Base-by-base conservation (phyloP, 1,140 invertebrate species). In the Listronotus oregonensis region DNA sequence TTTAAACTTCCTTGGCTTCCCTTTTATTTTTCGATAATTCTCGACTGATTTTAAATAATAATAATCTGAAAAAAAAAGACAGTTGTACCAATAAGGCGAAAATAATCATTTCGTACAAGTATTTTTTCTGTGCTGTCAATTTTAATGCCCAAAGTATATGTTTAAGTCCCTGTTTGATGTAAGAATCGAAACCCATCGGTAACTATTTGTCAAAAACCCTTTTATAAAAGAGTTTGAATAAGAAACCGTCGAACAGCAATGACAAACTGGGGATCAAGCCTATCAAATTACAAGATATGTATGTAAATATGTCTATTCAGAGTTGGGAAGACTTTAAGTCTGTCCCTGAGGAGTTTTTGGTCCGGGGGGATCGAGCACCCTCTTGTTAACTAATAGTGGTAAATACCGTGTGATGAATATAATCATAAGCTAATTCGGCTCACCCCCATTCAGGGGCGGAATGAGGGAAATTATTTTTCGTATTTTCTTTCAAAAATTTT, bases 381-480 rank as follows among this genome's bases (percentile, higher is more conserved):
- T 71, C 68, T 74, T 77, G 73, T 75, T 74, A 74, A 71, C 71
- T 77, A 77, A 77, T 77, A 75, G 75, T 70, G 75, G 75, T 77
- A 77, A 77, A 77, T 75, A 77, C 75, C 71, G 74, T 74, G 72
- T 77, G 75, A 75, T 77, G 69, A 72, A 75, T 74, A 70, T 77
- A 77, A 77, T 77, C 74, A 74, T 75, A 77, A 77, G 73, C 75
- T 77, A 77, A 77, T 77, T 75, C 68, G 37, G 56, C 57, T 67
- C 67, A 56, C 73, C 74, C 73, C 66, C 46, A 64, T 66, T 37
- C 8, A 37, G 34, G 34, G 34, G 1, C 7, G 34, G 34, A 3
- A 2, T 37, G 7, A 8, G 34, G 8, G 8, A 37, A 8, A 37
- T 10, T 3, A 8, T 2, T 37, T 37, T 37, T 37, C 21, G 5